Conservation (phyloP, 2,888 invertebrate genomes). For the Philereme transversata region DNA sequence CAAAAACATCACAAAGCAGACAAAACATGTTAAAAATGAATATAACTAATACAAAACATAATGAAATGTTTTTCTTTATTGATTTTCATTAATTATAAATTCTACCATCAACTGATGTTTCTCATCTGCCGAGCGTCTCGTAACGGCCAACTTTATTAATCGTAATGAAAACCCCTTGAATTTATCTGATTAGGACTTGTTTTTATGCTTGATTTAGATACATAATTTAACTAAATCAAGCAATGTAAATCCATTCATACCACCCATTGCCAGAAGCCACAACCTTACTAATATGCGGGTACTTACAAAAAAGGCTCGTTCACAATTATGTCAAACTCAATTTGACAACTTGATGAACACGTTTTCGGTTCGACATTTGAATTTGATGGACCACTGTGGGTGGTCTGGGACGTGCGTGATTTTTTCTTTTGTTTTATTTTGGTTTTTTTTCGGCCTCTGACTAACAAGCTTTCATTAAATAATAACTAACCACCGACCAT, state of each 20-base stretch:
- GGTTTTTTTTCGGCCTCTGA: conserved; percentile 68
- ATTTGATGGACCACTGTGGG: conserved; percentile 77
- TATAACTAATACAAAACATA: too few species aligned
- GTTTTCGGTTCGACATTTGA: conserved; percentile 69
- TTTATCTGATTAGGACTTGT: not conserved
- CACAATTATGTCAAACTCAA: conserved; percentile 80
- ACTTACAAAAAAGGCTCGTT: conserved; percentile 64
- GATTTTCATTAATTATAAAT: too few species aligned
- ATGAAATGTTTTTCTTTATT: too few species aligned
- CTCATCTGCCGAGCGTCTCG: too few species aligned
- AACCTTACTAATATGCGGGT: conserved; percentile 48
- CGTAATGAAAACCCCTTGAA: too few species aligned
- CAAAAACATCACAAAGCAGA: too few species aligned
- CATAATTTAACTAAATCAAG: conserved; percentile 33
- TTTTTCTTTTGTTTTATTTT: conserved; percentile 56
- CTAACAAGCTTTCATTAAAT: conserved; percentile 77
- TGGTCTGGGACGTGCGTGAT: conserved; percentile 69
- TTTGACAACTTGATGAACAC: conserved; percentile 83
- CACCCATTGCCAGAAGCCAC: conserved; percentile 55
- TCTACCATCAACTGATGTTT: too few species aligned
- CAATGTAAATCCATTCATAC: conserved; percentile 26
- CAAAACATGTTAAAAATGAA: too few species aligned
- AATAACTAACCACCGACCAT: conserved; percentile 75
- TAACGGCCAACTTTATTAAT: too few species aligned
- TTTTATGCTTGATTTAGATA: too few species aligned